phyloP scores from a whole-genome alignment of 2,797 vertebrate genomes.

The Lepilemur septentrionalis region DNA sequence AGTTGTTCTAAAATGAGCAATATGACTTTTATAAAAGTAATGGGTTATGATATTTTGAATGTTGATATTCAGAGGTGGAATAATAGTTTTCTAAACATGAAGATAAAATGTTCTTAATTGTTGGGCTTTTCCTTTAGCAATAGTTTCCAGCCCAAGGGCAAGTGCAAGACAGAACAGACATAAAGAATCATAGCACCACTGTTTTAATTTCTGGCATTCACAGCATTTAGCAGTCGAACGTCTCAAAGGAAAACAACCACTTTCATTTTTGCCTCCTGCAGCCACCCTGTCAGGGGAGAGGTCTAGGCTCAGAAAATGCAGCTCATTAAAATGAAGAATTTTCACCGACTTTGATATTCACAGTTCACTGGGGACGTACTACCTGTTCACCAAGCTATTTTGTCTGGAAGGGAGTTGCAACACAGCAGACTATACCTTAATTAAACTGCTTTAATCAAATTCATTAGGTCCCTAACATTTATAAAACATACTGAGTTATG shows the following conservation, averaged over 20 bases:
- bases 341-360: slow-evolving; percentile 67
- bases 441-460: slow-evolving; percentile 70
- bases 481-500: slow-evolving; percentile 61
- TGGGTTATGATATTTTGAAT: background rate
- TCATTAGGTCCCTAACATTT: slow-evolving; percentile 63
- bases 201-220: slow-evolving; percentile 70
- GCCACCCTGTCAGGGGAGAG: slow-evolving; percentile 64
- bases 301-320: slow-evolving; percentile 67
- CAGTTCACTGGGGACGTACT: slow-evolving; percentile 68
- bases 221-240: slow-evolving; percentile 61
- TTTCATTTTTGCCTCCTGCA: slow-evolving; percentile 78
- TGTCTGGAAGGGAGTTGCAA: slow-evolving; percentile 62
- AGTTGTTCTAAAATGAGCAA: background rate
- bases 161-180: slow-evolving; percentile 34
- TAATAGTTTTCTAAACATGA: background rate
- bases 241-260: slow-evolving; percentile 72
- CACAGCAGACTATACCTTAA: slow-evolving; percentile 62
- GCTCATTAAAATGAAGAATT: slow-evolving; percentile 77
- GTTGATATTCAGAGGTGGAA: background rate
- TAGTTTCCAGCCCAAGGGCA: slow-evolving; percentile 63
- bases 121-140: slow-evolving; percentile 41
- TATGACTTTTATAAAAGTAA: background rate
- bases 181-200: slow-evolving; percentile 16
- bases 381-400: slow-evolving; percentile 68
- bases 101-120: slow-evolving; percentile 15